Conservation (phyloP, 2,797 vertebrate species). For the Chrosomus eos region DNA sequence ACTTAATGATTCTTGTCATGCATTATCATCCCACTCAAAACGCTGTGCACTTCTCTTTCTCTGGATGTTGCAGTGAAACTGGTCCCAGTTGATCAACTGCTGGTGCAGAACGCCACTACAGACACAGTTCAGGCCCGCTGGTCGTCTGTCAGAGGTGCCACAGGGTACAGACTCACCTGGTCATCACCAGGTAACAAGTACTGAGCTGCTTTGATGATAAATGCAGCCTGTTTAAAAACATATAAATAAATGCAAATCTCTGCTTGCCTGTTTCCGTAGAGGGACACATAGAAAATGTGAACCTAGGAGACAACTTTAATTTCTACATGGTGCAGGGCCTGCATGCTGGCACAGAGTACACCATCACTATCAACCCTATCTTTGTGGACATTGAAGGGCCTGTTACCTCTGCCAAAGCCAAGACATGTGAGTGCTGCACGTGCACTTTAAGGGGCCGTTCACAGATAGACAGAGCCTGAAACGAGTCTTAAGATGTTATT, state of each 20-base stretch:
- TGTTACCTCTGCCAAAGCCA: slow-evolving; percentile 70
- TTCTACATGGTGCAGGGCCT: slow-evolving; percentile 92
- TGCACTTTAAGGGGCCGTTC: not conserved
- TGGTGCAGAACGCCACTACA: slow-evolving; percentile 86
- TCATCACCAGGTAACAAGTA: slow-evolving; percentile 76
- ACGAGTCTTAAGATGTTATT: not conserved
- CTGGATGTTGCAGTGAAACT: slow-evolving; percentile 80
- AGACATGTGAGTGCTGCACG: slow-evolving; percentile 77
- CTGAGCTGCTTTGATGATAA: not conserved
- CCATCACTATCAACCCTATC: slow-evolving; percentile 86
- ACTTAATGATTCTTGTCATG: not conserved
- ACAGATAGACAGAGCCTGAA: not conserved
- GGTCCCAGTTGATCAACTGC: slow-evolving; percentile 78
- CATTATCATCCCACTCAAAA: not conserved
- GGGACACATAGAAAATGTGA: slow-evolving; percentile 85
- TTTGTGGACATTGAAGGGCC: slow-evolving; percentile 88
- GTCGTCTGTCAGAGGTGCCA: slow-evolving; percentile 82
- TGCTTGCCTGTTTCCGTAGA: slow-evolving; percentile 68
- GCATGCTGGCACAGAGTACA: slow-evolving; percentile 80
- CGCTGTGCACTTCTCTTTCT: not conserved
- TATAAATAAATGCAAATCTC: not conserved
- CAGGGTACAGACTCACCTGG: slow-evolving; percentile 91
- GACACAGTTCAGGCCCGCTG: slow-evolving; percentile 87
- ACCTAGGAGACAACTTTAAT: slow-evolving; percentile 80
- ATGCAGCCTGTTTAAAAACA: not conserved